A percentile compares a stretch with the other conserved stretches of the same genome.
These are phyloP conservation scores for Sussaba pulchella DNA, from an alignment of 2,888 invertebrate species.

Conservation along the genomic window DNA sequence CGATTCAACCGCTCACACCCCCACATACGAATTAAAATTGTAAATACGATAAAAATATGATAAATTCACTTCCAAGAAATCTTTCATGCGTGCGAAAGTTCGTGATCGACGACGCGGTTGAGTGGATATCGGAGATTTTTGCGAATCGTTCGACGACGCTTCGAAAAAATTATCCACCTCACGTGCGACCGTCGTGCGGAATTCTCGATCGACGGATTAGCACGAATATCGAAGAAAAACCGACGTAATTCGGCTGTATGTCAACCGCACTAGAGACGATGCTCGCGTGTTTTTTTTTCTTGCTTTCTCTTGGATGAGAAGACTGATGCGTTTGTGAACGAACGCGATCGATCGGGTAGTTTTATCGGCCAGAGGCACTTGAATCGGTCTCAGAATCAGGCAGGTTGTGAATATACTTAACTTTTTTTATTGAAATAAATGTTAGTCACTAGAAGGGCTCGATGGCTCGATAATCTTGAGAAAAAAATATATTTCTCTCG, in stretches of 20 bases:
- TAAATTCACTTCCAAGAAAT: neutral
- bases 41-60: conserved; percentile 30
- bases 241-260: conserved; percentile 41
- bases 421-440: neutral
- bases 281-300: conserved; percentile 49
- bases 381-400: too few relatives aligned
- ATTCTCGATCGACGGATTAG: conserved; percentile 26
- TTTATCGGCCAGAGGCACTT: too few relatives aligned
- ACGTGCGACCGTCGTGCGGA: conserved; percentile 7
- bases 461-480: too few relatives aligned
- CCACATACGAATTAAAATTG: conserved; percentile 56
- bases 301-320: neutral
- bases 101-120: neutral
- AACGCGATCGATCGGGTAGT: neutral
- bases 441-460: too few relatives aligned
- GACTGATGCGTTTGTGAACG: neutral
- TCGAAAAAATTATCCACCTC: conserved; percentile 5
- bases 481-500: too few relatives aligned
- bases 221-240: conserved; percentile 40
- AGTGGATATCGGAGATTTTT: neutral
- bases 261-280: conserved; percentile 45
- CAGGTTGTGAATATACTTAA: too few relatives aligned
- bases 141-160: neutral
- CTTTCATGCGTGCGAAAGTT: neutral
- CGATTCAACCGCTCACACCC: conserved; percentile 37